A percentile compares a stretch with the other conserved stretches of the same genome.
Conservation (phyloP, 2,797 vertebrate species). For the Pogoniulus pusillus region DNA sequence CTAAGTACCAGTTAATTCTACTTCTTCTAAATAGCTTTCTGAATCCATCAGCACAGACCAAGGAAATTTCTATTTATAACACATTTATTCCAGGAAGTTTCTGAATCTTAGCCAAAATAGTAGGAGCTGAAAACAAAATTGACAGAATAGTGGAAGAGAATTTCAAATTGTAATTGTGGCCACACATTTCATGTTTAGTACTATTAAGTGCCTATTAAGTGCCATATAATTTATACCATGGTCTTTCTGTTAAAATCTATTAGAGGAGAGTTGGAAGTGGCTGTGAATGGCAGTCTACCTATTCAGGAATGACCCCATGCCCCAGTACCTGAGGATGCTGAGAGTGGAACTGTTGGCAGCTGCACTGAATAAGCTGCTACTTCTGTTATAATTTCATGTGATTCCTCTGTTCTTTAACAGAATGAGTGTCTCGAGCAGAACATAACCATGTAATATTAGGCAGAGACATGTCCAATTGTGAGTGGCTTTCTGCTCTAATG, state of each 20-base stretch:
- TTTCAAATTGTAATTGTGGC: background rate
- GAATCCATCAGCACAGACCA: background rate
- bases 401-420: background rate
- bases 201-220: background rate
- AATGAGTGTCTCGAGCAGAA: background rate
- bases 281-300: background rate
- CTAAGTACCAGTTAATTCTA: background rate
- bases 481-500: background rate
- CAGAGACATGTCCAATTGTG: background rate
- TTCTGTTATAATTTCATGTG: background rate
- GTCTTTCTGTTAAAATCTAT: background rate
- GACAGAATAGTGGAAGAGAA: background rate
- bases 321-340: background rate
- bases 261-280: background rate
- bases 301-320: background rate
- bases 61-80: background rate
- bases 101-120: background rate
- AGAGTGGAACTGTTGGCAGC: background rate
- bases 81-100: background rate
- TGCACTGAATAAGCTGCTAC: background rate
- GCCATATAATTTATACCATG: background rate
- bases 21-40: background rate
- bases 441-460: background rate
- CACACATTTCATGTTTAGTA: background rate
- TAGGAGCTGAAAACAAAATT: background rate